Percentiles rank a stretch among this genome's conserved stretches.
Evolutionary conservation across 2,888 invertebrate species (phyloP).

Genomic region (Epinotia bilunana): DNA sequence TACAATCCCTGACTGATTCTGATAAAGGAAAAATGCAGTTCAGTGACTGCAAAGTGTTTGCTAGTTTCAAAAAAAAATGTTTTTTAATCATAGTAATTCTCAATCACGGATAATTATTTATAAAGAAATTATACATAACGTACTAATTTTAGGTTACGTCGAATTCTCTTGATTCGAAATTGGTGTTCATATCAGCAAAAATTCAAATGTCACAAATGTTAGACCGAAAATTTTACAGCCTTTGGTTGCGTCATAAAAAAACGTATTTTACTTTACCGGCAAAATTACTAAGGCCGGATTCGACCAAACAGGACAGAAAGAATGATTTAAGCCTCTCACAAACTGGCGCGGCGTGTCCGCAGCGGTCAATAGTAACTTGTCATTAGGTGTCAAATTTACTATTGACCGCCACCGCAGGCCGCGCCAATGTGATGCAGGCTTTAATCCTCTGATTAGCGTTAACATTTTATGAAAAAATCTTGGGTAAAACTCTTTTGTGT

Average conservation of each 20-base stretch:
- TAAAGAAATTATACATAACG: slow-evolving; percentile 42
- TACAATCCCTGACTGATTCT: slow-evolving; percentile 34
- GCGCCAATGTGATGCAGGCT: too few species aligned
- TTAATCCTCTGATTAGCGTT: too few species aligned
- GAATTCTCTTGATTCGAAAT: slow-evolving; percentile 46
- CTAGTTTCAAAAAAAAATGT: slow-evolving; percentile 13
- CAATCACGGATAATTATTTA: slow-evolving; percentile 38
- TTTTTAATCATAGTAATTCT: slow-evolving; percentile 35
- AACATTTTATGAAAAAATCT: too few species aligned
- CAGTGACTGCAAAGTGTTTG: slow-evolving; percentile 22
- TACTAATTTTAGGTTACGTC: slow-evolving; percentile 40
- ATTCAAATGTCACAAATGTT: slow-evolving; percentile 48
- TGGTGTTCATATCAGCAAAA: slow-evolving; percentile 45
- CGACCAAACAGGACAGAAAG: too few species aligned
- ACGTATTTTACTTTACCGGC: background rate
- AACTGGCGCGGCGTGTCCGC: too few species aligned
- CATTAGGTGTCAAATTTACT: too few species aligned
- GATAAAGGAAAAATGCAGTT: slow-evolving; percentile 17
- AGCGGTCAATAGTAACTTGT: too few species aligned
- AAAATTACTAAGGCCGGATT: background rate
- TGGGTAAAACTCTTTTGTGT: too few species aligned
- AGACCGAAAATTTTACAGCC: slow-evolving; percentile 1
- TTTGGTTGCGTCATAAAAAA: background rate
- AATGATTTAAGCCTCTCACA: too few species aligned
- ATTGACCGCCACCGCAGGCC: too few species aligned